These are phyloP conservation scores for Anseranas semipalmata DNA, from an alignment of 2,113 vertebrate species.

Conservation along the genomic window DNA sequence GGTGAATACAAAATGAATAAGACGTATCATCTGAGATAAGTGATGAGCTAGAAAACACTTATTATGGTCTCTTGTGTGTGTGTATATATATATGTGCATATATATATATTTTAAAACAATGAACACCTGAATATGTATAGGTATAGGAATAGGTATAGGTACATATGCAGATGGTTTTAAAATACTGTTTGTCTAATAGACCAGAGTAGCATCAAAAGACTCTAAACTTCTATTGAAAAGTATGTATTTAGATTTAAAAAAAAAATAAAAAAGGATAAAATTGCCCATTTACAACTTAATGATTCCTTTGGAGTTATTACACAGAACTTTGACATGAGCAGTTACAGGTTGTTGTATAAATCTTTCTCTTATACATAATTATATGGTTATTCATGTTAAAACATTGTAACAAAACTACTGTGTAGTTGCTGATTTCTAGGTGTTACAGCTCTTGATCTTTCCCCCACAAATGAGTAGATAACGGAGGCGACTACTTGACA, in stretches of 20 bases:
- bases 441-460: background rate
- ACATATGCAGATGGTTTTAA: background rate
- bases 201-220: background rate
- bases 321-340: background rate
- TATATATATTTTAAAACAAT: background rate
- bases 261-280: background rate
- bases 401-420: background rate
- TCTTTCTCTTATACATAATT: background rate
- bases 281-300: background rate
- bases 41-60: background rate
- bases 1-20: background rate
- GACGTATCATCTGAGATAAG: background rate
- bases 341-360: background rate
- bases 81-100: accelerated
- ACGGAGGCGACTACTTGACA: background rate
- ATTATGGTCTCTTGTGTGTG: background rate
- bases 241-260: background rate
- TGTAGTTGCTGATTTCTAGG: background rate
- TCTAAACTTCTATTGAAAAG: background rate
- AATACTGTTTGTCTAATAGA: background rate
- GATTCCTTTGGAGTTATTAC: background rate
- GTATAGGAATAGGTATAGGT: background rate
- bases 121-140: background rate
- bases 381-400: background rate
- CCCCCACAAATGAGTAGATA: background rate